A percentile compares a stretch with the other conserved stretches of the same genome.
Conservation (phyloP, 2,113 vertebrate genomes). For the Cephalopterus ornatus region DNA sequence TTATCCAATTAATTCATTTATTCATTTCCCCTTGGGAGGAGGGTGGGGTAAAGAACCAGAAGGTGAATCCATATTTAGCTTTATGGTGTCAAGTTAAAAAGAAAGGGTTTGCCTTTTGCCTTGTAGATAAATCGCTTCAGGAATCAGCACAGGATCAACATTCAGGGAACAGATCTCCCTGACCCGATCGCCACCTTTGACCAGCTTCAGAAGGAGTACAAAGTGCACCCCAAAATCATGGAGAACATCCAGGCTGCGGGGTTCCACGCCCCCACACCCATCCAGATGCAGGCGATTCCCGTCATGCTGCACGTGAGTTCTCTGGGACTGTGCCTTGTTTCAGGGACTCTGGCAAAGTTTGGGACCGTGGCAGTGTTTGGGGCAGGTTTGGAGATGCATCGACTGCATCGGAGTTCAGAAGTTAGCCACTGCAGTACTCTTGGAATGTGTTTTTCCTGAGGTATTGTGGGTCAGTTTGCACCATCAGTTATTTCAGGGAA, state of each 20-base stretch:
- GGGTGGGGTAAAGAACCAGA: not conserved
- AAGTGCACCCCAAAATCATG: slow-evolving; percentile 80
- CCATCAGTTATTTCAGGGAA: not conserved
- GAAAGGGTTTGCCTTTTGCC: not conserved
- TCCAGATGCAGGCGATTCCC: slow-evolving; percentile 96
- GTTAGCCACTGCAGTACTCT: not conserved
- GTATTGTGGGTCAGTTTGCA: not conserved
- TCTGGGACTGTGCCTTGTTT: rapidly evolving
- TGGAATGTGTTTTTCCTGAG: not conserved
- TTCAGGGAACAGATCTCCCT: slow-evolving; percentile 89
- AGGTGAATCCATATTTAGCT: rapidly evolving
- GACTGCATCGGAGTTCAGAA: not conserved
- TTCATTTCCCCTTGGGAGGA: not conserved
- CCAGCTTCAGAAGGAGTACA: slow-evolving; percentile 87
- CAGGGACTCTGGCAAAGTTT: rapidly evolving
- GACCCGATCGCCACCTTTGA: slow-evolving; percentile 88
- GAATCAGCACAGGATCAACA: slow-evolving; percentile 83
- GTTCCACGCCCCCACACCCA: slow-evolving; percentile 83
- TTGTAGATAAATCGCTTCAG: slow-evolving; percentile 85
- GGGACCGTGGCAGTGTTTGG: rapidly evolving
- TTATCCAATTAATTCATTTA: not conserved
- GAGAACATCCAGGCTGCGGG: slow-evolving; percentile 85
- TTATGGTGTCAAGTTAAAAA: not conserved
- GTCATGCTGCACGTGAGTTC: slow-evolving; percentile 90
- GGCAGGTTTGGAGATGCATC: not conserved